Conservation (phyloP, 2,113 vertebrate species). For the Romanogobio albipinnatus region DNA sequence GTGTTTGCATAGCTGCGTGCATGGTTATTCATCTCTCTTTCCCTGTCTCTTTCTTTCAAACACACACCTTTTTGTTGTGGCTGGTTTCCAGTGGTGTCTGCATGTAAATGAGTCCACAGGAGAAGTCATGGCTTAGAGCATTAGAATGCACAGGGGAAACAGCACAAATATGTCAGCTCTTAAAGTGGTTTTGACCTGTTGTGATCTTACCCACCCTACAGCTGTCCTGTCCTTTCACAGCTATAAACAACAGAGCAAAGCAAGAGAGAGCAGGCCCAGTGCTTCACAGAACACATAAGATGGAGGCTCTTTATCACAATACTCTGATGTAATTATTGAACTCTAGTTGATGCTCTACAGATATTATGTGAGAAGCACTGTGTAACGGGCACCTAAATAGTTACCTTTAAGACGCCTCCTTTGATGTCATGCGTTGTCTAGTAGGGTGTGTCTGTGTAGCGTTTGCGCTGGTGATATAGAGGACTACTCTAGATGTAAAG, state of each 20-base stretch:
- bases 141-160: constrained; percentile 24
- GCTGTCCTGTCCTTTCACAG: constrained; percentile 9
- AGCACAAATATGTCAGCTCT: constrained; percentile 11
- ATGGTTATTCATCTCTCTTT: not conserved
- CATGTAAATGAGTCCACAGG: constrained; percentile 14
- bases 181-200: constrained; percentile 26
- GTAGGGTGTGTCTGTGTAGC: no score
- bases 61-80: not conserved
- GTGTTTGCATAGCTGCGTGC: not conserved
- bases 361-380: not conserved
- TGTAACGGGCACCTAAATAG: no score
- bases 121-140: not conserved
- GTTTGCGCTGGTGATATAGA: no score
- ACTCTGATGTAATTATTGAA: constrained; percentile 13
- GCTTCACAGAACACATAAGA: not conserved
- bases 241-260: constrained; percentile 15
- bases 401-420: no score
- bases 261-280: not conserved
- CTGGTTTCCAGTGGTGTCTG: constrained; percentile 15
- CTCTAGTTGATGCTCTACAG: not conserved
- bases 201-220: not conserved
- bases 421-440: no score
- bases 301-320: not conserved
- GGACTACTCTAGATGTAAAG: no score
- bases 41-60: constrained; percentile 12